Evolutionary conservation across 2,888 invertebrate species (phyloP).

Genomic region (Subacronicta megacephala): DNA sequence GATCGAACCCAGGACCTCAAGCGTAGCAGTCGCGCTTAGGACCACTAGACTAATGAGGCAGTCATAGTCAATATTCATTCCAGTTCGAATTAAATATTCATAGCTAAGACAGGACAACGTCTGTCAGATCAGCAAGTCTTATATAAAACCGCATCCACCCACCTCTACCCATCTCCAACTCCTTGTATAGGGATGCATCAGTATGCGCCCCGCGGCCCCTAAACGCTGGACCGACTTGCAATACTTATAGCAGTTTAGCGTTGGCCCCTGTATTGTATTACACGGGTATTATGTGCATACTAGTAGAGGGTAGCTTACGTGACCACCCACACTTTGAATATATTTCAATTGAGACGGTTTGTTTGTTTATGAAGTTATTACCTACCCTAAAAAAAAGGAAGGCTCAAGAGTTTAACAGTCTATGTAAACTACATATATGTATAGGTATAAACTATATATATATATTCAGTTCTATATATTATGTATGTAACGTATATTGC

Average conservation of each 20-base stretch:
- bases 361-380: slow-evolving; percentile 30
- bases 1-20: too few relatives aligned
- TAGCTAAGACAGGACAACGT: too few relatives aligned
- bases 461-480: too few relatives aligned
- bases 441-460: too few relatives aligned
- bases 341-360: slow-evolving; percentile 53
- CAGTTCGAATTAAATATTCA: too few relatives aligned
- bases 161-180: slow-evolving; percentile 7
- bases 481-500: too few relatives aligned
- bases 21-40: too few relatives aligned
- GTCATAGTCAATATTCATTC: too few relatives aligned
- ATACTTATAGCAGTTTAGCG: slow-evolving; percentile 87
- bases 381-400: neutral
- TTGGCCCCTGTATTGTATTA: slow-evolving; percentile 82
- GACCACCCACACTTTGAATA: slow-evolving; percentile 62
- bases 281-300: slow-evolving; percentile 74
- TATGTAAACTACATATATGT: too few relatives aligned
- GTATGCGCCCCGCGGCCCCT: slow-evolving; percentile 75
- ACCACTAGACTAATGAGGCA: too few relatives aligned
- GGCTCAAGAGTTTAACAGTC: too few relatives aligned
- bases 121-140: neutral
- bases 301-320: slow-evolving; percentile 65
- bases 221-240: slow-evolving; percentile 84
- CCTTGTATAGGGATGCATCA: slow-evolving; percentile 61
- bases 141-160: slow-evolving; percentile 51